phyloP scores from a whole-genome alignment of 2,797 vertebrate genomes.

The Parauchenoglanis ngamensis region DNA sequence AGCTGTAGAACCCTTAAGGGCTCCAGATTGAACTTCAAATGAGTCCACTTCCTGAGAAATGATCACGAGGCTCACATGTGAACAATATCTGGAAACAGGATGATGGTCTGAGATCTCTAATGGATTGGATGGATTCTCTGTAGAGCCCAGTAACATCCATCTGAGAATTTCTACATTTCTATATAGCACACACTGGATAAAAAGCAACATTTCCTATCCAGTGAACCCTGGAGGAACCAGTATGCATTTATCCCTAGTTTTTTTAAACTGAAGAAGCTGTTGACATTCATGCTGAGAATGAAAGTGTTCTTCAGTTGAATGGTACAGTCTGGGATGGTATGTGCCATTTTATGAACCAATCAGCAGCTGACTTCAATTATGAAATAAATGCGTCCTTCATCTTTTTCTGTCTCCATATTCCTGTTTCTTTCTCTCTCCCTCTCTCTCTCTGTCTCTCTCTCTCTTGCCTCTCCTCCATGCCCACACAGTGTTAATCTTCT shows the following conservation, averaged over 20 bases:
- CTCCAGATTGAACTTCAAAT: background rate
- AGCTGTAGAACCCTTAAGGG: background rate
- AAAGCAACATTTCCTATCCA: background rate
- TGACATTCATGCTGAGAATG: background rate
- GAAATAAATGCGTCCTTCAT: background rate
- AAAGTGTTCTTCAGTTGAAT: background rate
- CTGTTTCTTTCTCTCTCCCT: no score
- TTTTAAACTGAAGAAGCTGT: background rate
- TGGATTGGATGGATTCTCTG: background rate
- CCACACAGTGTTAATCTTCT: slow-evolving; percentile 7
- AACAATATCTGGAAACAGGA: background rate
- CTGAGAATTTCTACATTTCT: no score
- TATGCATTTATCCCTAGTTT: background rate
- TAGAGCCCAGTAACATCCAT: background rate
- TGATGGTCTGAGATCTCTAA: background rate
- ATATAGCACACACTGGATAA: no score
- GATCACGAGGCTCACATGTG: background rate
- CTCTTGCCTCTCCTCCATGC: background rate
- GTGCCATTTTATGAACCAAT: background rate
- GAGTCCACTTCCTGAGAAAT: background rate
- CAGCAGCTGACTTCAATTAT: background rate
- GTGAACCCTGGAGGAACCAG: background rate
- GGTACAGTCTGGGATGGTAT: background rate
- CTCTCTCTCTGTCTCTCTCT: background rate
- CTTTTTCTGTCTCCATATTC: no score